Evolutionary conservation across 2,888 invertebrate species (phyloP), one percentile per base, ranked within the genome.

Genomic region (Agelastica alni): DNA sequence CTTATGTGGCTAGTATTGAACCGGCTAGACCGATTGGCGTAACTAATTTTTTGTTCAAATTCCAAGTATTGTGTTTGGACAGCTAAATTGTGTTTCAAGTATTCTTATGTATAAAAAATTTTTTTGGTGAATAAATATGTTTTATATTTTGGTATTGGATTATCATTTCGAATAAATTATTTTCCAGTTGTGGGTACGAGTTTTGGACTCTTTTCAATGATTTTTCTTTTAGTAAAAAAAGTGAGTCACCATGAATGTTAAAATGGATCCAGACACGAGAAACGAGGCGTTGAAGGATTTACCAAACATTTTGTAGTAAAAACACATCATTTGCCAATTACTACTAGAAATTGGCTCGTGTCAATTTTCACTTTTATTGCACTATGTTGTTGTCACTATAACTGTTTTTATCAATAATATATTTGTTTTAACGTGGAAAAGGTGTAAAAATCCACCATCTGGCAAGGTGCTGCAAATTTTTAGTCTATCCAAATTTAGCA

Each of bases 401-500:
- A 17, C 4, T 12, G 17, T 12, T 41, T 41, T 41, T 41, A 10
- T 41, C 7, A 17, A 14, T 16, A 34, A 31, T 6, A 7, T 10
- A 22, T 10, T 13, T 20, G 6, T 6, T 12, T 5, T 3, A 6
- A 10, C 20, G 48, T 39, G 32, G 18, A 42, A 49, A 39, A 41
- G 18, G 42, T 42, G 36, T 32, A 34, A 34, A 31, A 43, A 20
- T 31, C n/a, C 12, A 30, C 18, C 36, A 46, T 46, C 46, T 46
- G 67, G 69, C 68, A 67, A 72, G 67, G 67, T 68, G 60, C 60
- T 64, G 57, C 59, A 49, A 44, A 43, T 49, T 22, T 44, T 48
- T 45, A 41, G 56, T 63, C 68, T 65, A 66, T 72, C 81, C 81
- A 78, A 81, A 81, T 81, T 81, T 81, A 82, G 81, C 70, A 65